These are phyloP conservation scores for Gymnodraco acuticeps DNA, from an alignment of 2,797 vertebrate genomes.

Conservation along the genomic window DNA sequence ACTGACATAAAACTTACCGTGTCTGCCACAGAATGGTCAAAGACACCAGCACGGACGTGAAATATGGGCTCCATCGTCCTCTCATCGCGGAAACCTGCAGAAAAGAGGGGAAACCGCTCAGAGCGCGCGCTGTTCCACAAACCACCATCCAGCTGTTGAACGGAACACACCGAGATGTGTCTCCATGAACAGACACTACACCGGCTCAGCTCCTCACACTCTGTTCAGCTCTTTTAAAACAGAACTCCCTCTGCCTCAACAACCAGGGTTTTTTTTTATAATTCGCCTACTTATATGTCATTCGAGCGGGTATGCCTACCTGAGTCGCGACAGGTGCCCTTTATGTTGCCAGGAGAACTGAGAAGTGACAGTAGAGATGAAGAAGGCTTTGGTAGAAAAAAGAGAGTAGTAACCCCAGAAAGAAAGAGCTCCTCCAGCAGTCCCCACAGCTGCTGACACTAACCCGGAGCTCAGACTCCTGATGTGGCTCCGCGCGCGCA, in stretches of 20 bases:
- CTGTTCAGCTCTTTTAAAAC: not conserved
- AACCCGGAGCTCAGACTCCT: constrained; percentile 17
- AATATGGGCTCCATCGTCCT: constrained; percentile 36
- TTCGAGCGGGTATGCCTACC: constrained; percentile 17
- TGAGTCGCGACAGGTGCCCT: constrained; percentile 47
- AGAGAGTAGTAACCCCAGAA: not conserved
- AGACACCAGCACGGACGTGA: constrained; percentile 29
- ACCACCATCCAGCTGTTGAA: constrained; percentile 2
- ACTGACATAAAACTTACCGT: constrained; percentile 44
- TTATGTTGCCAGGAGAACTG: constrained; percentile 2
- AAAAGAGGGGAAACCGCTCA: constrained; percentile 16
- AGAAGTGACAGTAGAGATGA: not conserved
- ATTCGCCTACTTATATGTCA: not conserved
- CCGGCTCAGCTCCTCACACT: not conserved
- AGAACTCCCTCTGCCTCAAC: not conserved
- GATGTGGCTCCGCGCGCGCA: not conserved
- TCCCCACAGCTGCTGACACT: constrained; percentile 5
- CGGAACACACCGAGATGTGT: not conserved
- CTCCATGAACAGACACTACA: not conserved
- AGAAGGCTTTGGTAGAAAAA: not conserved
- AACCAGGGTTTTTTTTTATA: not conserved
- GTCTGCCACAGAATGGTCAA: constrained; percentile 48
- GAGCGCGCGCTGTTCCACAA: constrained; percentile 16
- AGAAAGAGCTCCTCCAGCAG: no score
- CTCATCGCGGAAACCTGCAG: constrained; percentile 54